Base-by-base conservation (phyloP, 2,888 invertebrate species). In the Nomada ferruginata region DNA sequence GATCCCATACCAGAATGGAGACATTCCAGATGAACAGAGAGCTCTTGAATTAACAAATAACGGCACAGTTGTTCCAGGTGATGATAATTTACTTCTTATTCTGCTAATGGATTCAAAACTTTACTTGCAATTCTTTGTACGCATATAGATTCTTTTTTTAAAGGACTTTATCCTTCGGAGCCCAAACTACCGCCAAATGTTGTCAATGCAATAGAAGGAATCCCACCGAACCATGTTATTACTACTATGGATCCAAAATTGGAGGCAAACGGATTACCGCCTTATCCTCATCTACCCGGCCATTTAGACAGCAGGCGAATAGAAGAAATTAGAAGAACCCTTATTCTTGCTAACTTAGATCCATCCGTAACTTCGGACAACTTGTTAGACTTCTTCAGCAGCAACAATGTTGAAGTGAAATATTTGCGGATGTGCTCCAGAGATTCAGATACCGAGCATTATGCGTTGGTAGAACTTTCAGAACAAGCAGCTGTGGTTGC, bases 261-360 rank as follows among this genome's bases (percentile, higher is more conserved):
- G 84, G 96, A 96, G 36, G 96, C 96, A 4, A 95, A 96, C 79
- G 97, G 97, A 59, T 94, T 99, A 72, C 98, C 99, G 0, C 95
- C 96, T 4, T 99, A 99, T 94, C 99, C 99, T 9, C 96, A 97
- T 0, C 93, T 99, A 73, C 98, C 98, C 10, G 97, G 97, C 0
- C 96, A 97, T 77, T 96, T 97, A 90, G 99, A 99, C 93, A 96
- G 97, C 3, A 95, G 97, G 23, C 97, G 97, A 94, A 97, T 99
- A 80, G 99, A 99, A 94, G 99, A 99, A 94, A 98, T 99, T 42
- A 95, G 99, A 42, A 95, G 99, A 84, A 99, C 99, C 0, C 95
- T 98, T 74, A 96, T 98, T 2, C 96, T 97, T 70, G 98, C 98
- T 92, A 95, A 98, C 47, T 94, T 95, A 63, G 96, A 97, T 81